phyloP scores from a whole-genome alignment of 2,113 vertebrate species.

The Thamnophis sirtalis region DNA sequence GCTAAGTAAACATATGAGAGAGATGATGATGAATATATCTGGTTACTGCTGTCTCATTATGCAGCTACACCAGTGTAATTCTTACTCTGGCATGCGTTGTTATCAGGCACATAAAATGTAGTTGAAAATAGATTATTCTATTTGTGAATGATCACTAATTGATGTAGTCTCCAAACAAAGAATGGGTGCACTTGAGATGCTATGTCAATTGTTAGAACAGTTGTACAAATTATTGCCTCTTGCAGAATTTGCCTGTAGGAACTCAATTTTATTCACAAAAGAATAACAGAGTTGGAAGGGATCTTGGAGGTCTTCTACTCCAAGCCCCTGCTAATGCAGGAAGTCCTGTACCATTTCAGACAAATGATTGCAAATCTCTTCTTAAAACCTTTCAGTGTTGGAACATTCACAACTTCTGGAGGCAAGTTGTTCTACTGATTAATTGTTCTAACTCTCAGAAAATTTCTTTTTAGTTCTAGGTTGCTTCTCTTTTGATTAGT shows the following conservation, averaged over 20 bases:
- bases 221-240: not conserved
- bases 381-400: not conserved
- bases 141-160: not conserved
- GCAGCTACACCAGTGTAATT: not conserved
- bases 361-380: not conserved
- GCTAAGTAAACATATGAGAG: not conserved
- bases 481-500: not conserved
- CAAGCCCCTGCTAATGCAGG: not conserved
- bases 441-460: not conserved
- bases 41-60: not conserved
- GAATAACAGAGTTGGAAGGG: not conserved
- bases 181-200: not conserved
- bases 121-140: not conserved
- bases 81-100: not conserved
- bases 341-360: not conserved
- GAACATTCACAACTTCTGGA: not conserved
- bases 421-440: not conserved
- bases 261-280: not conserved
- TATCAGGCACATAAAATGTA: not conserved
- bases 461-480: not conserved
- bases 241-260: not conserved
- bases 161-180: not conserved
- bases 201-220: not conserved
- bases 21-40: not conserved
- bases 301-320: not conserved